Evolutionary conservation across 1,140 invertebrate genomes (phyloP).

Genomic region (Neelides sp.): DNA sequence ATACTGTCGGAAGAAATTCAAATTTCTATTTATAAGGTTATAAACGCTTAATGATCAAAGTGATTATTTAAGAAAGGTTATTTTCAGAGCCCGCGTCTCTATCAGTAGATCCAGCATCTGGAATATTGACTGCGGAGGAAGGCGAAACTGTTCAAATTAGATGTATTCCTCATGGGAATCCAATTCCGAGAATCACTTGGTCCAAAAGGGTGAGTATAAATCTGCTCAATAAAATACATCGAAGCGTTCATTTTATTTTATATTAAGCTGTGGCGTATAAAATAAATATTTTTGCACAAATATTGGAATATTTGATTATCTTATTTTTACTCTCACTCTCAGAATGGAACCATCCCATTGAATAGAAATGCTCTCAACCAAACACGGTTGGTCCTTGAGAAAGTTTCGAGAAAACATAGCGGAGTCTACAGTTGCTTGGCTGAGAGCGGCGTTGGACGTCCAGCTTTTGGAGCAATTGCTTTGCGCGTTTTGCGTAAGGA

Average conservation of each 20-base stretch:
- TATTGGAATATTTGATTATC: neutral
- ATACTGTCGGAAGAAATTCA: too few relatives aligned
- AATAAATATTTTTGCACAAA: neutral
- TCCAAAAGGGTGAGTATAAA: slow-evolving; percentile 18
- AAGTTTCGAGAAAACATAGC: slow-evolving; percentile 46
- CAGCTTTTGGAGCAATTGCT: slow-evolving; percentile 44
- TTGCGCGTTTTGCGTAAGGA: slow-evolving; percentile 40
- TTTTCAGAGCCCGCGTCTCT: slow-evolving; percentile 19
- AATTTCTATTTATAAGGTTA: too few relatives aligned
- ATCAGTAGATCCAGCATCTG: slow-evolving; percentile 10
- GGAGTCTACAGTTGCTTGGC: slow-evolving; percentile 49
- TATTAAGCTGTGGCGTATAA: neutral
- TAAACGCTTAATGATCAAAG: neutral
- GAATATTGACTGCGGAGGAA: slow-evolving; percentile 14
- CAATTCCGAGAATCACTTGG: slow-evolving; percentile 20
- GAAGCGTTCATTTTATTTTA: neutral
- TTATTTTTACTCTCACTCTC: neutral
- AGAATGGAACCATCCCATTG: slow-evolving; percentile 16
- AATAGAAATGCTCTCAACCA: slow-evolving; percentile 2
- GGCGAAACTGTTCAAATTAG: slow-evolving; percentile 22
- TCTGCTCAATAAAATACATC: neutral
- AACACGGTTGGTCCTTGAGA: slow-evolving; percentile 41
- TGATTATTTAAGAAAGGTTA: too few relatives aligned
- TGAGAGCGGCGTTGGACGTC: slow-evolving; percentile 48
- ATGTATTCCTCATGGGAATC: slow-evolving; percentile 29